A percentile compares a stretch with the other conserved stretches of the same genome.
phyloP scores from a whole-genome alignment of 1,140 invertebrate species.

The Leptinotarsa undecemlineata region DNA sequence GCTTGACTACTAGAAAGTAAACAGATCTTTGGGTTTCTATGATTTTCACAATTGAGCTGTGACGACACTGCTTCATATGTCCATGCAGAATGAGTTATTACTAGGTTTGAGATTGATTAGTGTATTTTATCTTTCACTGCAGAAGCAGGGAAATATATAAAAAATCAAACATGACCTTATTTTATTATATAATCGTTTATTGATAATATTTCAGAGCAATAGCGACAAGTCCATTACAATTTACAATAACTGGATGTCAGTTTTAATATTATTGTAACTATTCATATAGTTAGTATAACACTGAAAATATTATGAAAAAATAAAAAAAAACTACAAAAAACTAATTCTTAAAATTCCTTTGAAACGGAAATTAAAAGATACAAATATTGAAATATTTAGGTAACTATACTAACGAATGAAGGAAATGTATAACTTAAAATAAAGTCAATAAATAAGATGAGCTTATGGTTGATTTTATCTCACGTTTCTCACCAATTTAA shows the following conservation, averaged over 20 bases:
- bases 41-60: no score
- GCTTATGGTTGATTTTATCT: neutral
- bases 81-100: no score
- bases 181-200: constrained; percentile 40
- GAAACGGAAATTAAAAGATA: neutral
- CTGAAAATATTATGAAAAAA: constrained; percentile 16
- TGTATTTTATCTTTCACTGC: no score
- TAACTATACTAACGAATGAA: constrained; percentile 4
- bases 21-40: no score
- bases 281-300: constrained; percentile 12
- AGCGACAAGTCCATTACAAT: constrained; percentile 44
- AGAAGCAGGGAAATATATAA: no score
- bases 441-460: constrained; percentile 6
- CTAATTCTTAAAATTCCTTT: neutral
- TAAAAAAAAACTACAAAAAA: neutral
- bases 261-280: constrained; percentile 22
- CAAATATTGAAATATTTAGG: neutral
- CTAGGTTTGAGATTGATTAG: no score
- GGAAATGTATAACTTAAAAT: constrained; percentile 8
- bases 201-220: constrained; percentile 45
- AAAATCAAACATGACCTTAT: no score
- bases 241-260: constrained; percentile 36
- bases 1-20: no score
- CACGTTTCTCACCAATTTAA: neutral
- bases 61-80: no score